Evolutionary conservation across 1,140 invertebrate genomes (phyloP).

Genomic region (Drosophila rhopaloa): DNA sequence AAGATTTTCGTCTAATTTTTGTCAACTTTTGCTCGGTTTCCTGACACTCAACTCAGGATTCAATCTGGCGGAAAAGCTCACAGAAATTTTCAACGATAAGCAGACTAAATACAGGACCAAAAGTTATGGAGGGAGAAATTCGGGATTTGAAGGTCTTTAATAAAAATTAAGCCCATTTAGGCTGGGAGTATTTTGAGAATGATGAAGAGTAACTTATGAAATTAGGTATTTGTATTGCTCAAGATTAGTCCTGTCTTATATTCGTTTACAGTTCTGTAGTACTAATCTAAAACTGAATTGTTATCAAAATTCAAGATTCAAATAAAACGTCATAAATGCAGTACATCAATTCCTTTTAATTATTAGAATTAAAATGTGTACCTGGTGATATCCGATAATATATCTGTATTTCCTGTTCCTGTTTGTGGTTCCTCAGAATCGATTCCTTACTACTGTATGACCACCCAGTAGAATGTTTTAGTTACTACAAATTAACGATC

Average conservation of each 20-base stretch:
- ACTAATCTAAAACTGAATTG: too few relatives aligned
- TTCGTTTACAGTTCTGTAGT: background rate
- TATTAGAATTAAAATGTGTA: background rate
- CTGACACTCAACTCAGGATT: conserved; percentile 37
- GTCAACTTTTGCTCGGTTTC: conserved; percentile 38
- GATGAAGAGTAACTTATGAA: background rate
- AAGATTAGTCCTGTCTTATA: too few relatives aligned
- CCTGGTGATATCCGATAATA: background rate
- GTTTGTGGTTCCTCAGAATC: background rate
- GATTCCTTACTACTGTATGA: background rate
- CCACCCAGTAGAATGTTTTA: conserved; percentile 34
- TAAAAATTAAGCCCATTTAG: conserved; percentile 2
- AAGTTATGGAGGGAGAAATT: conserved; percentile 2
- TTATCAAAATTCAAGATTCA: too few relatives aligned
- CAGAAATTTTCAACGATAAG: conserved; percentile 23
- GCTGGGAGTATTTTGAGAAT: background rate
- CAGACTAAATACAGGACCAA: conserved; percentile 17
- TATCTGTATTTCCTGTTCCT: conserved; percentile 5
- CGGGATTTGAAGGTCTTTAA: background rate
- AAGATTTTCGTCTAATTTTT: conserved; percentile 40
- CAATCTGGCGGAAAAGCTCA: conserved; percentile 35
- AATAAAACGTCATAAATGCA: too few relatives aligned
- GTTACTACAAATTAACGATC: conserved; percentile 45
- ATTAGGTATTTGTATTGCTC: too few relatives aligned
- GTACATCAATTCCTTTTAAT: too few relatives aligned